Percentiles rank a stretch among this genome's conserved stretches.
phyloP scores from a whole-genome alignment of 2,888 invertebrate species.

The Pyrgus malvae region DNA sequence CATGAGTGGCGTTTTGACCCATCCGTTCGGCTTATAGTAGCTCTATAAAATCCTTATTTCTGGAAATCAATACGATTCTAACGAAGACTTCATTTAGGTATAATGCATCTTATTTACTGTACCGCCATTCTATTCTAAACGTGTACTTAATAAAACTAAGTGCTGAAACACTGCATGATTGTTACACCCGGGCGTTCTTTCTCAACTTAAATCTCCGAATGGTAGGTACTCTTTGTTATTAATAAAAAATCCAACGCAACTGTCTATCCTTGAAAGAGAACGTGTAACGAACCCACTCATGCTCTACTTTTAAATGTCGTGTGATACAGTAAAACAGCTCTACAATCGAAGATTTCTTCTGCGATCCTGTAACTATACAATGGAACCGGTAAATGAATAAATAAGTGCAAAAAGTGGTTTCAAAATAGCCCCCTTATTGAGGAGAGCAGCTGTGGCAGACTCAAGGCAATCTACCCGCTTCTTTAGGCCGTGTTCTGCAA shows the following conservation, averaged over 20 bases:
- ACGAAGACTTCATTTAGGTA: too few species aligned
- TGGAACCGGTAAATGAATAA: conserved; percentile 66
- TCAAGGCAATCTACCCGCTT: conserved; percentile 73
- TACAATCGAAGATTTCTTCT: conserved; percentile 35
- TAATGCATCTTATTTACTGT: too few species aligned
- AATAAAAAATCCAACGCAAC: conserved; percentile 1
- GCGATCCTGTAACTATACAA: conserved; percentile 51
- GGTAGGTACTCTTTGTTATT: not conserved
- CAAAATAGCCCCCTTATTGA: conserved; percentile 63
- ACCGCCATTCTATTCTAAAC: too few species aligned
- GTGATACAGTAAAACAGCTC: conserved; percentile 30
- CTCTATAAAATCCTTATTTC: too few species aligned
- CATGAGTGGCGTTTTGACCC: too few species aligned
- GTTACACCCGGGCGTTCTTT: too few species aligned
- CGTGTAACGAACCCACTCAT: conserved; percentile 7
- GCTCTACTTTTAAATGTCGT: conserved; percentile 18
- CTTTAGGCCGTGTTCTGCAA: conserved; percentile 50
- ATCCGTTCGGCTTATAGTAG: too few species aligned
- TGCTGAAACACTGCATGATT: too few species aligned
- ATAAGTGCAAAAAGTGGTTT: conserved; percentile 61
- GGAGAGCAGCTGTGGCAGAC: conserved; percentile 62
- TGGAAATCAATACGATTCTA: too few species aligned
- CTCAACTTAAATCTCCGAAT: not conserved
- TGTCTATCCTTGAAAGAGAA: conserved; percentile 15
- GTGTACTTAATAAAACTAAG: too few species aligned